Base-by-base conservation (phyloP, 2,797 vertebrate genomes). In the Peromyscus aztecus region DNA sequence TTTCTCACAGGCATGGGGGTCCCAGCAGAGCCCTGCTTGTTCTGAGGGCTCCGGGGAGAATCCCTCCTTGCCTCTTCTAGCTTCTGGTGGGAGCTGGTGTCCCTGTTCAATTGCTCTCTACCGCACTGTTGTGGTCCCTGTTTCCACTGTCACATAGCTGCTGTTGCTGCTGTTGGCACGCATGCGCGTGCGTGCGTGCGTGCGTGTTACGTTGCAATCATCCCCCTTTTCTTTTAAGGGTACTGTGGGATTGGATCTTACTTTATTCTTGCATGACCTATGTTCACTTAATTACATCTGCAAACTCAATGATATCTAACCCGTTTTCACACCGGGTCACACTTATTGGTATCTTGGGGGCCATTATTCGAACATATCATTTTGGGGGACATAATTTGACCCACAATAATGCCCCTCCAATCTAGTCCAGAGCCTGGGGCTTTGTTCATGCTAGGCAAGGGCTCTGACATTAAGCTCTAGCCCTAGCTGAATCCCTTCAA, bases 201-300 rank as follows among this genome's bases (percentile, higher is more conserved):
- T 55, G 63, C 1, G 29, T 37, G 34, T 71, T 24, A 8, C 43
- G 9, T 4, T 57, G 52, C 27, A 49, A 23, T 49, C 61, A n/a
- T 46, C 12, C 16, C 65, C 46, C 78, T 89, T 80, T 40, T 89
- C 49, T 88, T 71, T 61, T 17, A 76, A 96, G 93, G 69, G 89
- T 4, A 71, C 1, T 16, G 52, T 82, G 55, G 6, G 16, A 27
- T 49, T 57, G 16, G 57, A n/a, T n/a, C 76, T 40, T 31, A 40
- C 43, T 94, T 90, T 73, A 80, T 55, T 46, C 59, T 5, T 21
- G 69, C 23, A 4, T 76, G 69, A 59, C 27, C 37, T 27, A 81
- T 46, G 52, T 31, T 95, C n/a, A 87, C 29, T 83, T 92, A 78
- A 88, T 61, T 61, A n/a, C 13, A 43, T 46, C 40, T 73, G 80